phyloP scores from a whole-genome alignment of 1,140 invertebrate species.

The Papilio helenus region DNA sequence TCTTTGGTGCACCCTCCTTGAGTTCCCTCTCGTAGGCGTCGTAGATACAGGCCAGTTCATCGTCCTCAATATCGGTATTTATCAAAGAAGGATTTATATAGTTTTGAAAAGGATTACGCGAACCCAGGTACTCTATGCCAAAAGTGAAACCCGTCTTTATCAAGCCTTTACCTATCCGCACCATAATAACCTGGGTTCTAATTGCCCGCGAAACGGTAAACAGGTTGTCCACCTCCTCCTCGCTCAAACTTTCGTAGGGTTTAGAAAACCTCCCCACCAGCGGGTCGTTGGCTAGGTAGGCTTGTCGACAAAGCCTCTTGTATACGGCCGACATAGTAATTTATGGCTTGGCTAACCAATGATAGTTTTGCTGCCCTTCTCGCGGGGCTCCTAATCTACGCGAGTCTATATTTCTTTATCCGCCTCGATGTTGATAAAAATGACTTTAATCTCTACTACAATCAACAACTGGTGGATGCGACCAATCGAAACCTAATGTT shows the following conservation, averaged over 20 bases:
- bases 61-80: too few relatives aligned
- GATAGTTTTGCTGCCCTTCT: conserved; percentile 3
- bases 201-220: conserved; percentile 3
- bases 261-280: conserved; percentile 3
- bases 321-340: conserved; percentile 4
- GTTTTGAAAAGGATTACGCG: too few relatives aligned
- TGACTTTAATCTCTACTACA: conserved; percentile 4
- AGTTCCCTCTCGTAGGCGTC: too few relatives aligned
- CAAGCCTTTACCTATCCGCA: conserved; percentile 3
- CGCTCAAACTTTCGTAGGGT: conserved; percentile 3
- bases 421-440: conserved; percentile 4
- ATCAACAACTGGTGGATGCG: conserved; percentile 3
- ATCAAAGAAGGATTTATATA: too few relatives aligned
- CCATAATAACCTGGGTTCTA: conserved; percentile 4
- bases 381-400: conserved; percentile 1
- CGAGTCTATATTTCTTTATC: conserved; percentile 4
- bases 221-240: conserved; percentile 2
- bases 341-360: conserved; percentile 4
- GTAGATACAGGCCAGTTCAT: too few relatives aligned
- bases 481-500: conserved; percentile 4
- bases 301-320: conserved; percentile 3
- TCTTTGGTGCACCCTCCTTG: too few relatives aligned
- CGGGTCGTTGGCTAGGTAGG: conserved; percentile 1
- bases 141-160: conserved; percentile 4
- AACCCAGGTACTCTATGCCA: too few relatives aligned